These are phyloP conservation scores for Sarcoramphus papa DNA, from an alignment of 2,797 vertebrate genomes.

Conservation along the genomic window DNA sequence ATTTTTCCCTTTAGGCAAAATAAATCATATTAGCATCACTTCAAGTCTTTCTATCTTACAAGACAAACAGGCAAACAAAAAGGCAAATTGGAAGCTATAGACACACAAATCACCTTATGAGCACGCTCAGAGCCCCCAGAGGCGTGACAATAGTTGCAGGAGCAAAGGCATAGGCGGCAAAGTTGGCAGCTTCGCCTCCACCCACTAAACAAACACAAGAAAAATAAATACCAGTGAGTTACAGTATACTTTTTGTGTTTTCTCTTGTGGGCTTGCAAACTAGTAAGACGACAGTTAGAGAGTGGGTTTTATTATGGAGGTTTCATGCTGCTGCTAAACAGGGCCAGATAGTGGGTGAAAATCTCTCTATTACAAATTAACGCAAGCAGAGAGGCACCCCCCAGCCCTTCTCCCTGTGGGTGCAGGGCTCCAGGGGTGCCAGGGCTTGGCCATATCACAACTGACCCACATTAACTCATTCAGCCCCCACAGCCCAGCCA, in stretches of 20 bases:
- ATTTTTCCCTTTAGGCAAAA: neutral
- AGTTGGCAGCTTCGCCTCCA: constrained; percentile 91
- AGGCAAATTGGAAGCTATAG: neutral
- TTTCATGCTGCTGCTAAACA: neutral
- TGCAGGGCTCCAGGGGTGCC: too few species aligned
- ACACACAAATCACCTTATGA: constrained; percentile 82
- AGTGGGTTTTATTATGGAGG: neutral
- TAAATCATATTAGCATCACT: neutral
- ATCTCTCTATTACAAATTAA: neutral
- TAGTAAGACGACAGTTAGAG: neutral
- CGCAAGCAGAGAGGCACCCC: neutral
- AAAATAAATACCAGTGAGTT: constrained; percentile 23
- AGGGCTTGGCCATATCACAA: neutral
- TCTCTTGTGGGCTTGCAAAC: neutral
- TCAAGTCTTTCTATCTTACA: neutral
- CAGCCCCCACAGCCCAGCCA: neutral
- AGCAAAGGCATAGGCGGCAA: constrained; percentile 91
- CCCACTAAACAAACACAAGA: constrained; percentile 81
- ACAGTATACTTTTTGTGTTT: neutral
- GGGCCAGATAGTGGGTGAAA: neutral
- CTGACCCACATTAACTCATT: neutral
- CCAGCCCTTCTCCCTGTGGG: too few species aligned
- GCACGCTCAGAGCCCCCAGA: constrained; percentile 89
- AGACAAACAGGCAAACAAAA: neutral
- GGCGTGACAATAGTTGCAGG: constrained; percentile 93